Evolutionary conservation across 1,140 invertebrate species (phyloP).

Genomic region (Alviniconcha marisindica): DNA sequence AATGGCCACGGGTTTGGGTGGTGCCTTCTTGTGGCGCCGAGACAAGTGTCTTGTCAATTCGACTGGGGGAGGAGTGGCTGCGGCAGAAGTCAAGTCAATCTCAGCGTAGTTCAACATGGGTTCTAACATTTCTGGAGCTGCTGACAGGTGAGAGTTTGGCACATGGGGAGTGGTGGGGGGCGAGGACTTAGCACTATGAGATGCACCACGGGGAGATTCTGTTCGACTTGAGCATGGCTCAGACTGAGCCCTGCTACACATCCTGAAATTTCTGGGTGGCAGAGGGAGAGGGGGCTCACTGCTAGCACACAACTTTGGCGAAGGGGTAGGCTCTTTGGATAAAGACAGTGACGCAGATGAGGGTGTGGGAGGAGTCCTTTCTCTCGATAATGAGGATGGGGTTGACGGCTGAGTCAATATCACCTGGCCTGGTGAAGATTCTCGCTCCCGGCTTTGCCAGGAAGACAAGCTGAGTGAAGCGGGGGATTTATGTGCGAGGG

Average conservation of each 20-base stretch:
- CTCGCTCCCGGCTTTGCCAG: conserved; percentile 1
- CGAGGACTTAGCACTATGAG: conserved; percentile 52
- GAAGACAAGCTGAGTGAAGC: conserved; percentile 6
- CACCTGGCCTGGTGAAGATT: background rate
- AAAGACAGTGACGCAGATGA: background rate
- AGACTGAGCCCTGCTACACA: conserved; percentile 34
- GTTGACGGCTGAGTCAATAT: background rate
- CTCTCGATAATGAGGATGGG: background rate
- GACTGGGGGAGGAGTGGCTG: conserved; percentile 25
- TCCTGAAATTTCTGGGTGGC: background rate
- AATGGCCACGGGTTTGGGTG: conserved; percentile 48
- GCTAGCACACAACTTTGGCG: background rate
- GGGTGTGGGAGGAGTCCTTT: background rate
- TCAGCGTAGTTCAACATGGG: conserved; percentile 71
- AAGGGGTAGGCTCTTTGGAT: background rate
- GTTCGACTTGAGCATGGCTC: conserved; percentile 23
- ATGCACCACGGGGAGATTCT: conserved; percentile 35
- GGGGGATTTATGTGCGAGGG: background rate
- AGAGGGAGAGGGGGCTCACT: background rate
- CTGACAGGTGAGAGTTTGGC: conserved; percentile 28
- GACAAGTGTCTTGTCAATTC: conserved; percentile 33
- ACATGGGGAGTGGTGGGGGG: conserved; percentile 57
- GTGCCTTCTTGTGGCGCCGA: conserved; percentile 46
- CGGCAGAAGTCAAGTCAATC: conserved; percentile 57
- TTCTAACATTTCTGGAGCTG: conserved; percentile 56